Base-by-base conservation (phyloP, 1,140 invertebrate species). In the Lucilia sericata region DNA sequence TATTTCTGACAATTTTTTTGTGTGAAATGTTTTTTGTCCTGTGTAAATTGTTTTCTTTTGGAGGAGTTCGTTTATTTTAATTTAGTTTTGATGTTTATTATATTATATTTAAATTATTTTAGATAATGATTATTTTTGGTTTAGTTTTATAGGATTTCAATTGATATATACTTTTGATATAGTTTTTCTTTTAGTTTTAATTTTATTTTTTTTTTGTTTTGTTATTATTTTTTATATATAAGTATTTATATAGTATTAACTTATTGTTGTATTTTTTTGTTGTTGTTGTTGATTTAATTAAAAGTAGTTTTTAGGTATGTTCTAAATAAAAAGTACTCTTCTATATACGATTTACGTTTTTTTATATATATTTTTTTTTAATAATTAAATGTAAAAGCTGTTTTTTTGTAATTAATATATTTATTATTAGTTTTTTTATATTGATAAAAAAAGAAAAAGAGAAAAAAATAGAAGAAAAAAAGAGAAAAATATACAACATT, bases 331-430 rank as follows among this genome's bases (percentile, higher is more conserved):
- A 65, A 82, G 14, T 82, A 60, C 51, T 82, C 34, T 85, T n/a
- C 84, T 85, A 65, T 51, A 19, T 55, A 70, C 19, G 65, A n/a
- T 70, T 55, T 13, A 60, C 14, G 25, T 17, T 55, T 60, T 51
- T 34, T 49, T 82, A 30, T 55, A 30, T 36, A 13, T 60, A 30
- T 47, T 51, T 34, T 65, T 82, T n/a, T 85, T 81, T 85, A 85
- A 70, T 83, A 85, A 85, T 85, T 85, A 85, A 85, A 85, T 83
- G 84, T 80, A 82, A 83, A 80, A 83, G 84, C 84, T 84, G 81
- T 82, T 83, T 30, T n/a, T 21, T 81, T 74, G 47, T 60, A 30
- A n/a, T 82, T 55, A 60, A 60, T 82, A 60, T 25, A 60, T 82
- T 82, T 65, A 25, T 82, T 34, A 55, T 82, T 82, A 60, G 17